These are phyloP conservation scores for Drosophila setosimentum DNA, from an alignment of 2,888 invertebrate genomes.

Conservation along the genomic window DNA sequence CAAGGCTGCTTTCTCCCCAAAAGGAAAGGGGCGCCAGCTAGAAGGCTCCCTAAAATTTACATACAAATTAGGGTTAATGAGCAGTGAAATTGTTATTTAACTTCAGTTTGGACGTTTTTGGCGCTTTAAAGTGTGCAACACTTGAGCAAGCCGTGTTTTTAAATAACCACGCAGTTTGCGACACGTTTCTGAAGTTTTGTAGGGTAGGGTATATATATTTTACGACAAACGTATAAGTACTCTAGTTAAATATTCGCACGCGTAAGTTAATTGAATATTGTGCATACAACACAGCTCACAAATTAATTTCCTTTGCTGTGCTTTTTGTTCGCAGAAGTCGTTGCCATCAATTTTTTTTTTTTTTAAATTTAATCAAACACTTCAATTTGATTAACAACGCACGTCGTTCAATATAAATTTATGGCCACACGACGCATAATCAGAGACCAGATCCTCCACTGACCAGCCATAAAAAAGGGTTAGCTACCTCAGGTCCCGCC, in stretches of 20 bases:
- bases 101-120: constrained; percentile 74
- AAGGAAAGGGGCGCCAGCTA: constrained; percentile 46
- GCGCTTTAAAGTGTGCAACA: constrained; percentile 70
- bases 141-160: constrained; percentile 47
- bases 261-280: constrained; percentile 66
- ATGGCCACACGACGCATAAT: constrained; percentile 74
- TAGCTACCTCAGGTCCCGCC: constrained; percentile 33
- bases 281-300: constrained; percentile 65
- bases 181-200: constrained; percentile 70
- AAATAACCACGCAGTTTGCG: constrained; percentile 64
- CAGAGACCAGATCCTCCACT: constrained; percentile 63
- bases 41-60: constrained; percentile 73
- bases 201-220: constrained; percentile 23
- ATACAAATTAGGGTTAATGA: constrained; percentile 83
- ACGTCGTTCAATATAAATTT: constrained; percentile 82
- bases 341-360: constrained; percentile 21
- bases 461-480: constrained; percentile 79
- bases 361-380: constrained; percentile 80
- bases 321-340: constrained; percentile 1
- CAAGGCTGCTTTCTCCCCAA: constrained; percentile 16
- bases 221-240: constrained; percentile 3
- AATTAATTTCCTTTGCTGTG: constrained; percentile 61
- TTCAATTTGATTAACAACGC: constrained; percentile 81
- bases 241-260: constrained; percentile 20
- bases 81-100: constrained; percentile 83